phyloP scores from a whole-genome alignment of 1,140 invertebrate species.

The Drosophila aff. region DNA sequence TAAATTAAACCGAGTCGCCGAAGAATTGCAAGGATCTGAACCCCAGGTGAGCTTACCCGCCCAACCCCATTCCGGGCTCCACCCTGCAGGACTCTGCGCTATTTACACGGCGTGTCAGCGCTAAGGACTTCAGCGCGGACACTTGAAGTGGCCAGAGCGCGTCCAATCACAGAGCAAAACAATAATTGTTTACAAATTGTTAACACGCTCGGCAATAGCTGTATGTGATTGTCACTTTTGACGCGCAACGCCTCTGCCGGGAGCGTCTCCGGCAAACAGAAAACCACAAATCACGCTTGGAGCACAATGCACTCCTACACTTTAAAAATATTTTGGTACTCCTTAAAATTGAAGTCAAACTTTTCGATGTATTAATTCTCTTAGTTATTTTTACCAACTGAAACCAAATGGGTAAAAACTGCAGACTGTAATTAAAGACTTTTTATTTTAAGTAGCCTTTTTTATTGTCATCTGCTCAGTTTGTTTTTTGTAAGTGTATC shows the following conservation, averaged over 20 bases:
- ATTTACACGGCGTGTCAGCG: constrained; percentile 69
- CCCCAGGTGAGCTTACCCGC: not conserved
- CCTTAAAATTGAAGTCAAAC: not conserved
- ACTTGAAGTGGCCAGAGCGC: constrained; percentile 59
- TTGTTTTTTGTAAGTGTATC: constrained; percentile 47
- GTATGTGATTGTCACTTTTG: constrained; percentile 79
- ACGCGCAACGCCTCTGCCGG: constrained; percentile 64
- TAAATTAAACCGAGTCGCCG: not conserved
- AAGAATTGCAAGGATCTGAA: constrained; percentile 4
- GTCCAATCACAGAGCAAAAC: constrained; percentile 81
- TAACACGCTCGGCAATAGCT: constrained; percentile 64
- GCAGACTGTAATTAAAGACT: not conserved
- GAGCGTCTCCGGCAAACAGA: constrained; percentile 63
- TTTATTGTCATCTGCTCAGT: not conserved
- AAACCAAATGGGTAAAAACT: not conserved
- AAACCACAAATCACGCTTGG: constrained; percentile 70
- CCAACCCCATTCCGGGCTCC: constrained; percentile 4
- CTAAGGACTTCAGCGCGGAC: constrained; percentile 46
- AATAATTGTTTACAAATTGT: constrained; percentile 85
- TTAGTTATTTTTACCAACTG: not conserved
- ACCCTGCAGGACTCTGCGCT: constrained; percentile 33
- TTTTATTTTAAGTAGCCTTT: not conserved
- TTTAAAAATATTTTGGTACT: not conserved
- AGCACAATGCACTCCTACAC: constrained; percentile 45
- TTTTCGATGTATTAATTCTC: not conserved